Percentiles rank a stretch among this genome's conserved stretches.
phyloP scores from a whole-genome alignment of 2,113 vertebrate species.

The Alouatta palliata region DNA sequence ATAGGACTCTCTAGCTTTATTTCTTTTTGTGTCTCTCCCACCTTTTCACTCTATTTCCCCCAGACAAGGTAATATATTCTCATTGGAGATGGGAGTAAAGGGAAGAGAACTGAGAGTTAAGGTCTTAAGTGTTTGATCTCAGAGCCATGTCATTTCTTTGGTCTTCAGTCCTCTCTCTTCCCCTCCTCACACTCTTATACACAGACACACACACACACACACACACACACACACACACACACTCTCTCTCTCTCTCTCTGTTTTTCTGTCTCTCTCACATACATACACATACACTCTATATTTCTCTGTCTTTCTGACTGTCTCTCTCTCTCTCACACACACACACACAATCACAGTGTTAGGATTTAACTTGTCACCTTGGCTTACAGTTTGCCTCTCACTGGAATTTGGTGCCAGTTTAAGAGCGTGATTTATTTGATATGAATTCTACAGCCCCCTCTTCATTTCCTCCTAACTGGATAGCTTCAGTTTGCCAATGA shows the following conservation, averaged over 20 bases:
- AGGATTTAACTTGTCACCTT: constrained; percentile 7
- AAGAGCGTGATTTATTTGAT: constrained; percentile 32
- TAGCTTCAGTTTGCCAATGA: constrained; percentile 56
- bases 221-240: too few relatives aligned
- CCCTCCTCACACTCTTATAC: not conserved
- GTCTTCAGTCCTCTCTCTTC: not conserved
- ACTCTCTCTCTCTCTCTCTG: not conserved
- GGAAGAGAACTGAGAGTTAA: not conserved
- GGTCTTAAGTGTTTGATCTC: not conserved
- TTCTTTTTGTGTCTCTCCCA: not conserved
- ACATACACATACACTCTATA: too few relatives aligned
- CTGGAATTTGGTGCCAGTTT: not conserved
- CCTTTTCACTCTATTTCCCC: not conserved
- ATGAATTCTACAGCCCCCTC: not conserved
- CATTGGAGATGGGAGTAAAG: not conserved
- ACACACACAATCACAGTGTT: not conserved
- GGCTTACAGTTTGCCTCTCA: not conserved
- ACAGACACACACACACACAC: too few relatives aligned
- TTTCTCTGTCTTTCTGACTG: not conserved
- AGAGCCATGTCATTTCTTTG: not conserved
- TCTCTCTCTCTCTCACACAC: not conserved
- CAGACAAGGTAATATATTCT: constrained; percentile 5
- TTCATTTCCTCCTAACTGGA: constrained; percentile 51
- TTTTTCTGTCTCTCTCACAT: not conserved
- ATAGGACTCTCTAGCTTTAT: not conserved